Evolutionary conservation across 1,140 invertebrate genomes (phyloP), one percentile per base, ranked within the genome.

Genomic region (Ips typographus): DNA sequence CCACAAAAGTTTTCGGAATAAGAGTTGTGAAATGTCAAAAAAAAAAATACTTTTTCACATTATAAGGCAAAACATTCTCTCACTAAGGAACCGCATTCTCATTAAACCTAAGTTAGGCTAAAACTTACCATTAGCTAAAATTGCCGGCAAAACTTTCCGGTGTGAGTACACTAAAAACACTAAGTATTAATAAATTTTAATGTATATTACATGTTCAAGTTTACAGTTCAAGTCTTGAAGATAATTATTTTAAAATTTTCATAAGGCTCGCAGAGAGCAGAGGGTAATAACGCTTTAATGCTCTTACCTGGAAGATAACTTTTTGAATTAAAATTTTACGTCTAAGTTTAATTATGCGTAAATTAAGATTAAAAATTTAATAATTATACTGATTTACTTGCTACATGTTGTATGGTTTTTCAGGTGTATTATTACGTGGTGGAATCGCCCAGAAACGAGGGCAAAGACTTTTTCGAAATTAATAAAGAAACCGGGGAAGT

Each of bases 391-490:
- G 44, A 49, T 49, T 49, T 49, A 49, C 6, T 22, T 49, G 44
- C 44, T 49, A 6, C 44, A 22, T 22, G 22, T 22, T 22, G 22
- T 22, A 22, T 22, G 22, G 22, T 22, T 22, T 72, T 64, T 42
- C 67, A 94, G 92, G 92, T 94, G 44, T 93, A 92, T 74, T 95
- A 95, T 81, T 94, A 92, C 78, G 92, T 98, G 64, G 94, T 95
- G 52, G 90, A 95, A 76, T 96, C 92, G 47, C 88, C 88, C 22
- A 87, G 91, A 66, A 96, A 95, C 82, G 93, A 95, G 79, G 94
- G 94, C 63, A 95, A 95, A 80, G 92, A 95, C 80, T 96, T 91
- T 83, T 98, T 97, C 82, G 92, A 95, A 82, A 96, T 98, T 80
- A 95, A 96, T 83, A 86, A 90, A 78, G 91, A 96, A 78, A 94